phyloP scores from a whole-genome alignment of 1,140 invertebrate genomes.

The Cecropterus lyciades region DNA sequence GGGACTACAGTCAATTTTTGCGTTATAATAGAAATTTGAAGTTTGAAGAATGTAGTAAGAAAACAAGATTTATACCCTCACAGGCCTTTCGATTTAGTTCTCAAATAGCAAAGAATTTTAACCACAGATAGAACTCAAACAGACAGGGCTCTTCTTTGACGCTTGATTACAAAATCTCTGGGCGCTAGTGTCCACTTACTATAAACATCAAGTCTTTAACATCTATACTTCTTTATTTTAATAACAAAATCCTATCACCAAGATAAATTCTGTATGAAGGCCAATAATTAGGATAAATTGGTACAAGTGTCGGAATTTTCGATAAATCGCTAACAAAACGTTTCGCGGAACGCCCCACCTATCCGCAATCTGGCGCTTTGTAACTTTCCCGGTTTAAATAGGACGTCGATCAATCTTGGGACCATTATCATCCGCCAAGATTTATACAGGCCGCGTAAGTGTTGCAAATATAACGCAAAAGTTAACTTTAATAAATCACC shows the following conservation, averaged over 20 bases:
- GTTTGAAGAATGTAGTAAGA: too few species aligned
- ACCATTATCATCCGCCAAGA: constrained; percentile 49
- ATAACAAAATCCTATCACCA: neutral
- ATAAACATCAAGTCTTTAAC: too few species aligned
- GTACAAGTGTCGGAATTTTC: constrained; percentile 13
- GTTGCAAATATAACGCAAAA: constrained; percentile 33
- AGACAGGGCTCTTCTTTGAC: too few species aligned
- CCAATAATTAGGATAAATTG: constrained; percentile 16
- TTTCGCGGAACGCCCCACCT: constrained; percentile 40
- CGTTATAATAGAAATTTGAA: too few species aligned
- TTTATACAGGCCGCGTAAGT: constrained; percentile 47
- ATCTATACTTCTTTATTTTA: neutral
- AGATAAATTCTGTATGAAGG: neutral
- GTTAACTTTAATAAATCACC: neutral
- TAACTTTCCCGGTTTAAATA: constrained; percentile 48
- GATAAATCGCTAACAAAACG: constrained; percentile 51
- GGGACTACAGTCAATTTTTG: too few species aligned
- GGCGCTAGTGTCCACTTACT: too few species aligned
- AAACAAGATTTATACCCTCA: too few species aligned
- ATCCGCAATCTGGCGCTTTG: constrained; percentile 38
- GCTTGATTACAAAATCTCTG: too few species aligned
- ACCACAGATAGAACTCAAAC: too few species aligned
- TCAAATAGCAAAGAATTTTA: too few species aligned
- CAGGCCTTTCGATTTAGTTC: too few species aligned
- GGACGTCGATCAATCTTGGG: constrained; percentile 50